phyloP scores from a whole-genome alignment of 2,113 vertebrate species.

The Cercopithecus mona region DNA sequence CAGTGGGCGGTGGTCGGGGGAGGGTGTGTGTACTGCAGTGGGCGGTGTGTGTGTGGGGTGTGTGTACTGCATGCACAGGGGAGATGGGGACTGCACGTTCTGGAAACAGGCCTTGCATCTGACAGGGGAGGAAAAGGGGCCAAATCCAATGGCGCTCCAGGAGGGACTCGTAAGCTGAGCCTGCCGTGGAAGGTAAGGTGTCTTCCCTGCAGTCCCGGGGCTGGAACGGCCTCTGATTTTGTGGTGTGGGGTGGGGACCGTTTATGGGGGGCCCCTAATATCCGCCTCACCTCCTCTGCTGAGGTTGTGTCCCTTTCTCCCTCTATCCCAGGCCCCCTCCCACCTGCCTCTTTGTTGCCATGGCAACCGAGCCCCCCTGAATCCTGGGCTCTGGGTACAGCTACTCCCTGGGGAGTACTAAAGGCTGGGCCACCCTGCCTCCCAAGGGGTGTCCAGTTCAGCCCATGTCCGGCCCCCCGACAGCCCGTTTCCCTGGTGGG shows the following conservation, averaged over 20 bases:
- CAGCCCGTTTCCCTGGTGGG: no score
- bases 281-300: rapidly evolving
- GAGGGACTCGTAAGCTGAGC: rapidly evolving
- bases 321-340: rapidly evolving
- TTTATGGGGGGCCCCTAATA: background rate
- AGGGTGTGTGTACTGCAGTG: rapidly evolving
- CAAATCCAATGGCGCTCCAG: rapidly evolving
- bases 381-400: background rate
- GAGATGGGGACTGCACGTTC: background rate
- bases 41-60: no score
- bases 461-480: background rate
- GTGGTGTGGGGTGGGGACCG: no score
- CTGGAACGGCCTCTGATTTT: background rate
- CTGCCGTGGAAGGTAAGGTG: background rate
- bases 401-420: background rate
- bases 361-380: background rate
- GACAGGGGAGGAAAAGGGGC: background rate
- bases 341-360: background rate
- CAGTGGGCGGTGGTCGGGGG: no score
- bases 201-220: rapidly evolving
- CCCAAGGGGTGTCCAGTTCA: background rate
- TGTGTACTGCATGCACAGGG: rapidly evolving
- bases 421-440: background rate
- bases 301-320: background rate
- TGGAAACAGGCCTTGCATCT: background rate